phyloP scores from a whole-genome alignment of 1,140 invertebrate genomes.

The Leptinotarsa texana region DNA sequence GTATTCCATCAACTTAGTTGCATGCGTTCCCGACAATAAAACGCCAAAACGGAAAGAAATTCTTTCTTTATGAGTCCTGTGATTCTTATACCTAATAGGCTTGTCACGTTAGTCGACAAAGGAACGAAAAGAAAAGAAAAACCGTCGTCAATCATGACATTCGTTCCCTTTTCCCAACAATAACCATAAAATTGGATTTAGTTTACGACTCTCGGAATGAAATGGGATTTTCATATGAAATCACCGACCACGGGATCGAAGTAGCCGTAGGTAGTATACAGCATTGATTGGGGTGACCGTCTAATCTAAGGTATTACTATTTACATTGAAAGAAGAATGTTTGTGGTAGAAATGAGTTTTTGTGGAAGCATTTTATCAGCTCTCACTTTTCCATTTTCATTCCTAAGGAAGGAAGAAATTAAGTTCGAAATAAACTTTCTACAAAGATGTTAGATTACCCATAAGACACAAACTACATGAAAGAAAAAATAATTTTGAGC shows the following conservation, averaged over 20 bases:
- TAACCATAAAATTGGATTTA: neutral
- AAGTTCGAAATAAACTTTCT: no score
- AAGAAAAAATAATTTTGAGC: no score
- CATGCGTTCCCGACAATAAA: neutral
- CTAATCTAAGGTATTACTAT: no score
- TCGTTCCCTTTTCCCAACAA: neutral
- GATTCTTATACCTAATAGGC: neutral
- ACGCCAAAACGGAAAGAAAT: neutral
- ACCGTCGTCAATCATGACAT: neutral
- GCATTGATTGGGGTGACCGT: no score
- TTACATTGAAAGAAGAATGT: no score
- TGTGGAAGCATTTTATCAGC: no score
- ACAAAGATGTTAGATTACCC: no score
- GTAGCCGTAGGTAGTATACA: no score
- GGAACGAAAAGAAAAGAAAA: neutral
- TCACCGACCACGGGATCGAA: neutral
- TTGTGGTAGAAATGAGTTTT: no score
- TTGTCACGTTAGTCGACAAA: neutral
- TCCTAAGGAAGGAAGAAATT: no score
- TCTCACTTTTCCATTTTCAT: no score
- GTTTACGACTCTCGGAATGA: neutral
- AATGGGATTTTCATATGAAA: slow-evolving; percentile 4
- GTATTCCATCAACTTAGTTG: neutral
- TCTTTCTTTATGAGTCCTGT: neutral
- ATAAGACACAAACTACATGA: no score